Conservation (phyloP, 2,797 vertebrate species). For the Cottoperca gobio region DNA sequence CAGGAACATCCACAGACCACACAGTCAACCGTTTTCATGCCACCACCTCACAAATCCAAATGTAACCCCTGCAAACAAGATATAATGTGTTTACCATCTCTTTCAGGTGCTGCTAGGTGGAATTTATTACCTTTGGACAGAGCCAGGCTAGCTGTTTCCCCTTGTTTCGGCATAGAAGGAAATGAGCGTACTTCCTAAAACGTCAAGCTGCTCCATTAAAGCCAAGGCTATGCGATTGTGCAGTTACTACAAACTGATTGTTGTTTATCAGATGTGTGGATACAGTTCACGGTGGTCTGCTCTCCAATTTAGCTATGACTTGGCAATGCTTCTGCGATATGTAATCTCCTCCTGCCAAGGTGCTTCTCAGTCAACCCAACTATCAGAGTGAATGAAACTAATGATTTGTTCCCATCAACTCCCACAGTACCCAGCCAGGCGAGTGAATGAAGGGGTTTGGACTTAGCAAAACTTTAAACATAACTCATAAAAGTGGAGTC, state of each 20-base stretch:
- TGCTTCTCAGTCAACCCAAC: conserved; percentile 48
- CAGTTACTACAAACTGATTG: conserved; percentile 52
- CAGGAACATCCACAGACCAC: not conserved
- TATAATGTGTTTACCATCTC: not conserved
- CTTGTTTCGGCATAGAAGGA: not conserved
- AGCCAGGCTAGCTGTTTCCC: not conserved
- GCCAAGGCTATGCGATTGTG: conserved; percentile 2
- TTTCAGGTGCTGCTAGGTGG: not conserved
- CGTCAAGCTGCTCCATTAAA: not conserved
- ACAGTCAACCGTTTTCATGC: not conserved
- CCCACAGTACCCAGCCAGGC: conserved; percentile 32
- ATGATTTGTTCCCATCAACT: conserved; percentile 61
- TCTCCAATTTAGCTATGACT: conserved; percentile 54
- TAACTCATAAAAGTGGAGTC: conserved; percentile 55
- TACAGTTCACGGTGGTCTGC: conserved; percentile 64
- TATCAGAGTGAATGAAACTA: conserved; percentile 48
- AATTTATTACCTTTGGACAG: not conserved
- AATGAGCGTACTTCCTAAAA: conserved; percentile 9
- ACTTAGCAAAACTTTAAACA: conserved; percentile 66
- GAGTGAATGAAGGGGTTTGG: conserved; percentile 57
- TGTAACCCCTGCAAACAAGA: not conserved
- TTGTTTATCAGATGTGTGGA: conserved; percentile 63
- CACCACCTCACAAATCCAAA: not conserved
- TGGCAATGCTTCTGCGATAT: conserved; percentile 57
- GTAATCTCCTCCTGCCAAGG: conserved; percentile 60